A percentile compares a stretch with the other conserved stretches of the same genome.
These are phyloP conservation scores for Temnothorax unifasciatus DNA, from an alignment of 2,888 invertebrate species.

Conservation along the genomic window DNA sequence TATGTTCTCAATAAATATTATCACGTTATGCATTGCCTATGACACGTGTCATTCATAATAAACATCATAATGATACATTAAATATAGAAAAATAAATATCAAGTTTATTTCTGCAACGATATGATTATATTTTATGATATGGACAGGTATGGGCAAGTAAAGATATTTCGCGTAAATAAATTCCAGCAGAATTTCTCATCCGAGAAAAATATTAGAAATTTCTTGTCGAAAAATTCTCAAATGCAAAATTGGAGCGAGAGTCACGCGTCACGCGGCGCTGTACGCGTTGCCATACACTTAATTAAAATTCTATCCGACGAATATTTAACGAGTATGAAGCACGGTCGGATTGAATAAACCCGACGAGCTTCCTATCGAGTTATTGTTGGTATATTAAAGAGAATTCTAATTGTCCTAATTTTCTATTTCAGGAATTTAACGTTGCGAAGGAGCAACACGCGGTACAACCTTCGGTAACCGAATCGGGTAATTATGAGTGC, in stretches of 20 bases:
- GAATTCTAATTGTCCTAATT: conserved; percentile 14
- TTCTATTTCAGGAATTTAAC: conserved; percentile 89
- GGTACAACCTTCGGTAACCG: conserved; percentile 87
- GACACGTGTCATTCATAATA: background rate
- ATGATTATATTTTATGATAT: background rate
- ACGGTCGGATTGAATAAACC: conserved; percentile 17
- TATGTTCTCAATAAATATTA: background rate
- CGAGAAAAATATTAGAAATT: conserved; percentile 36
- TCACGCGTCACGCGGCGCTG: background rate
- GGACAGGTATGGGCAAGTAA: no score
- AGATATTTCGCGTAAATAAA: conserved; percentile 8
- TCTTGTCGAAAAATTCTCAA: conserved; percentile 19
- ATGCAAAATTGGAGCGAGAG: conserved; percentile 12
- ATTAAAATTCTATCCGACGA: conserved; percentile 37
- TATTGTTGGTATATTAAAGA: conserved; percentile 16
- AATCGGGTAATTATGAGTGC: conserved; percentile 73
- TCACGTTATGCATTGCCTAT: background rate
- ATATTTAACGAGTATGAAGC: background rate
- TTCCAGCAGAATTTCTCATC: conserved; percentile 19
- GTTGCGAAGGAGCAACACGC: conserved; percentile 89
- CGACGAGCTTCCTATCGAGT: background rate
- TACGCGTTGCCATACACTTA: background rate
- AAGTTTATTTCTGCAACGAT: conserved; percentile 6
- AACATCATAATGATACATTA: background rate
- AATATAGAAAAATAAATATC: background rate